Conservation (phyloP, 2,797 vertebrate species). For the Botia kubotai region DNA sequence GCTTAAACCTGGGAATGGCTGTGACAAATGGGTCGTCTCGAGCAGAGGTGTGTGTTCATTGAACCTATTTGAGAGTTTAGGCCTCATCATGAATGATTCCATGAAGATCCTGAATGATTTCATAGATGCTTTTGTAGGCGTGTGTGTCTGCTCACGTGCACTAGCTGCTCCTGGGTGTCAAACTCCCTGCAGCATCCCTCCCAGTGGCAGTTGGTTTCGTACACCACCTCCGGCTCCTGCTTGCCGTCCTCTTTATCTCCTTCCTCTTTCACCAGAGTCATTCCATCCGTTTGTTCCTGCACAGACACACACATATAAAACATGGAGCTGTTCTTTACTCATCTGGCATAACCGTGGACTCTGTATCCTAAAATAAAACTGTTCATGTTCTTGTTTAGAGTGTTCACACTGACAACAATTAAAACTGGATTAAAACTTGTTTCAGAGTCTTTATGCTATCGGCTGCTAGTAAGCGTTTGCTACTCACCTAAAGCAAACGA, state of each 20-base stretch:
- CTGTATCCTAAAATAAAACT: neutral
- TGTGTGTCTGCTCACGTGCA: constrained; percentile 85
- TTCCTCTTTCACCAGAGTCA: constrained; percentile 96
- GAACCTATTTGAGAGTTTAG: constrained; percentile 18
- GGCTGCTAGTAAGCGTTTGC: too few species aligned
- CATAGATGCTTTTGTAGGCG: constrained; percentile 8
- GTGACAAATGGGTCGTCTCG: constrained; percentile 48
- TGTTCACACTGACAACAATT: neutral
- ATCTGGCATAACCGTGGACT: neutral
- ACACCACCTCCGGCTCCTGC: constrained; percentile 96
- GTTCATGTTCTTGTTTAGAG: too few species aligned
- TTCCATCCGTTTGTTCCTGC: constrained; percentile 93
- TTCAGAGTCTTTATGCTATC: too few species aligned
- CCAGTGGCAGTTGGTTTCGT: constrained; percentile 99
- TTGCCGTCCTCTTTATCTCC: constrained; percentile 97
- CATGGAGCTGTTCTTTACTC: neutral
- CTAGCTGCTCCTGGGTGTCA: constrained; percentile 98
- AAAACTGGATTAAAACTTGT: neutral
- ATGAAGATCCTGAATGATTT: constrained; percentile 29
- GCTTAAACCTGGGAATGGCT: constrained; percentile 35
- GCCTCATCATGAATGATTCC: constrained; percentile 29
- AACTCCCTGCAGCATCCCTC: constrained; percentile 96
- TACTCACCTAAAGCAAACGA: too few species aligned
- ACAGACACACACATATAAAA: neutral
- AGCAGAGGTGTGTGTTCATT: constrained; percentile 21